Evolutionary conservation across 2,113 vertebrate species (phyloP).

Genomic region (Paradoxurus hermaphroditus): DNA sequence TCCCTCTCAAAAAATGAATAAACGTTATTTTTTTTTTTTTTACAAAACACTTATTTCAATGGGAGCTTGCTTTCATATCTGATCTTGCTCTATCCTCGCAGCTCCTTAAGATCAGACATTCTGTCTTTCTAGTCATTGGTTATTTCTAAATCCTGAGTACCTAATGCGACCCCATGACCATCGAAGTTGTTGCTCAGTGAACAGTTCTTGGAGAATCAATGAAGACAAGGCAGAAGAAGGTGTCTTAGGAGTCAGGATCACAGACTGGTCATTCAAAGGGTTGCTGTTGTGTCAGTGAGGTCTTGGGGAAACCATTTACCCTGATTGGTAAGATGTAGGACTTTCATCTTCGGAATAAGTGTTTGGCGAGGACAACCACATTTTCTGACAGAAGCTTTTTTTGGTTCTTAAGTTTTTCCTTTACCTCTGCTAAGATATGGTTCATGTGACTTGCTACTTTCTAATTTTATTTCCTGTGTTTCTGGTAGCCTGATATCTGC

Average conservation of each 20-base stretch:
- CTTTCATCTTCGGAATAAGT: background rate
- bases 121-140: background rate
- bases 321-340: fast-evolving
- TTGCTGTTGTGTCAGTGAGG: background rate
- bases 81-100: background rate
- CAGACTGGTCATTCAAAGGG: background rate
- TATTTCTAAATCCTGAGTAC: background rate
- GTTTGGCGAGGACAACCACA: background rate
- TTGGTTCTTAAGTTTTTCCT: background rate
- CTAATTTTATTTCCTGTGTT: background rate
- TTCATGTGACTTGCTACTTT: background rate
- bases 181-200: background rate
- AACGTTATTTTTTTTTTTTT: background rate
- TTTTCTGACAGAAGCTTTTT: background rate
- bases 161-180: background rate
- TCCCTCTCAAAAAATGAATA: too few species aligned
- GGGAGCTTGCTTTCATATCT: background rate
- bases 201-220: background rate
- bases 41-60: background rate
- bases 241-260: background rate
- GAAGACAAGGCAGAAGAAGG: background rate
- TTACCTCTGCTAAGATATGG: background rate
- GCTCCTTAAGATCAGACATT: background rate
- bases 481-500: background rate
- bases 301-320: background rate